These are phyloP conservation scores for Drosophila yooni DNA, from an alignment of 2,888 invertebrate genomes.

Conservation along the genomic window DNA sequence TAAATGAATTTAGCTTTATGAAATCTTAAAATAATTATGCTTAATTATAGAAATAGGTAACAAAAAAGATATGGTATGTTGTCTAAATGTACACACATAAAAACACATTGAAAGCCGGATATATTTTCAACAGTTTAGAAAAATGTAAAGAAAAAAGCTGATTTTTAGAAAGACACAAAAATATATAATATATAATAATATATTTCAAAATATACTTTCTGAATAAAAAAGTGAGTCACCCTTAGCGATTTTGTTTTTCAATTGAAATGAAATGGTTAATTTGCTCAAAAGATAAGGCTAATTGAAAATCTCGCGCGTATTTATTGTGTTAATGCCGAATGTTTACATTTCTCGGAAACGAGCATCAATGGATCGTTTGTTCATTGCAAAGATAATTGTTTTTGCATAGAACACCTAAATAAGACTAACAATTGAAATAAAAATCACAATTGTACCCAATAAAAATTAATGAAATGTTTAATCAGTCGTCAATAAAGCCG, in stretches of 20 bases:
- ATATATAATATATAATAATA: not conserved
- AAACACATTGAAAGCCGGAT: not conserved
- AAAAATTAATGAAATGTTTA: not conserved
- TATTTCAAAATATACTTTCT: not conserved
- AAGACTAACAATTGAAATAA: not conserved
- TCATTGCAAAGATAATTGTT: not conserved
- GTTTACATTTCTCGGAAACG: constrained; percentile 3
- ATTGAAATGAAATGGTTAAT: not conserved
- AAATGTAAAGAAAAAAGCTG: not conserved
- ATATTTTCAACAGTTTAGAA: not conserved
- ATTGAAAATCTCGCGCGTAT: constrained; percentile 23
- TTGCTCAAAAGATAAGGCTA: constrained; percentile 15
- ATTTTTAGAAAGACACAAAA: not conserved
- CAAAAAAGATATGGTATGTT: not conserved
- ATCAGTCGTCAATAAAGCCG: not conserved
- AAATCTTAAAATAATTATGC: not conserved
- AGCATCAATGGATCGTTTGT: constrained; percentile 5
- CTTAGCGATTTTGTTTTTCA: not conserved
- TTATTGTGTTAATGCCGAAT: constrained; percentile 15
- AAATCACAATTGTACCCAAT: too few species aligned
- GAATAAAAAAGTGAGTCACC: not conserved
- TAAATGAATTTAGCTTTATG: not conserved
- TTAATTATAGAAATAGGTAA: not conserved
- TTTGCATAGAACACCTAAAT: not conserved
- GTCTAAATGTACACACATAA: not conserved